These are phyloP conservation scores for Platyura marginata DNA, from an alignment of 1,140 invertebrate genomes.

Conservation along the genomic window DNA sequence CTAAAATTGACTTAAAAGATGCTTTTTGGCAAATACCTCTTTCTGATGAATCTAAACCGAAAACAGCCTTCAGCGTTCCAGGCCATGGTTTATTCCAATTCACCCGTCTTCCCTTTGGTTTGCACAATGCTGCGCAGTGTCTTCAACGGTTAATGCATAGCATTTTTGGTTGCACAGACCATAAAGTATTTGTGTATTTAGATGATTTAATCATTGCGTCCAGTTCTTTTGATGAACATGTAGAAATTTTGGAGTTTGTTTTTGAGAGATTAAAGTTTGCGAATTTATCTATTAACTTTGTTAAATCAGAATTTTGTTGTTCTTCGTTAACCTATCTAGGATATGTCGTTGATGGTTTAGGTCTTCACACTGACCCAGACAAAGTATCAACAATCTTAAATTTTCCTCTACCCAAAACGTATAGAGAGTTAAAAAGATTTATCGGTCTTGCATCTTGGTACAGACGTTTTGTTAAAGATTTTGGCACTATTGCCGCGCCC, in stretches of 20 bases:
- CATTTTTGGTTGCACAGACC: background rate
- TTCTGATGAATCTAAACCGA: too few relatives aligned
- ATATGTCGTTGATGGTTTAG: constrained; percentile 6
- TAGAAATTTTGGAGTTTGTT: too few relatives aligned
- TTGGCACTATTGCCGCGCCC: constrained; percentile 12
- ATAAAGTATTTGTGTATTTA: constrained; percentile 8
- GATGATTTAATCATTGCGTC: constrained; percentile 13
- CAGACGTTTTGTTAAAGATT: constrained; percentile 18
- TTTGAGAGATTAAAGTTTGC: constrained; percentile 17
- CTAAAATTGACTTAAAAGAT: too few relatives aligned
- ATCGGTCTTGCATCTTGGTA: constrained; percentile 17
- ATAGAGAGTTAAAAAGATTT: constrained; percentile 6
- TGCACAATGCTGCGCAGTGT: too few relatives aligned
- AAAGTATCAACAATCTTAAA: too few relatives aligned
- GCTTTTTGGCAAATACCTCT: too few relatives aligned
- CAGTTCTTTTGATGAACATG: constrained; percentile 9
- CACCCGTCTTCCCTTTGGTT: constrained; percentile 21
- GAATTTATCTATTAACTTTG: constrained; percentile 24
- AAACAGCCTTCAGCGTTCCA: too few relatives aligned
- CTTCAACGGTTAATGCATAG: constrained; percentile 25
- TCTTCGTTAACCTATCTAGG: constrained; percentile 11
- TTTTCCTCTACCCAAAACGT: constrained; percentile 4
- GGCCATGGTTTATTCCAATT: constrained; percentile 16
- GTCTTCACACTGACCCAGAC: constrained; percentile 3
- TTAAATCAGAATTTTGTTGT: constrained; percentile 23